These are phyloP conservation scores for Enteromius treurensis DNA, from an alignment of 2,797 vertebrate species.

Conservation along the genomic window DNA sequence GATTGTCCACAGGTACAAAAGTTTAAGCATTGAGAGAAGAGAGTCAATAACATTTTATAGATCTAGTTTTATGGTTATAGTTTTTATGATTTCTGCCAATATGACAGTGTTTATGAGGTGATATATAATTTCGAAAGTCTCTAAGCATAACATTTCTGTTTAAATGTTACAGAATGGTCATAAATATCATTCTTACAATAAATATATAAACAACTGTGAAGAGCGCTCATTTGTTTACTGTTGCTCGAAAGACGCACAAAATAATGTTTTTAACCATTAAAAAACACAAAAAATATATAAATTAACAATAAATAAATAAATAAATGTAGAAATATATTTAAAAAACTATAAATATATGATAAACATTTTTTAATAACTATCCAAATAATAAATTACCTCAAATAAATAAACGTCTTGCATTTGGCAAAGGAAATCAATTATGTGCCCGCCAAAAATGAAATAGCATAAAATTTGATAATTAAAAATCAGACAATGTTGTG, in stretches of 20 bases:
- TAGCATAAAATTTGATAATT: background rate
- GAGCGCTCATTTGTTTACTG: background rate
- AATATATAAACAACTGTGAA: background rate
- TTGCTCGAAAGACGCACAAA: background rate
- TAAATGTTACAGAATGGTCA: background rate
- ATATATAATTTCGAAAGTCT: background rate
- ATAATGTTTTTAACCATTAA: background rate
- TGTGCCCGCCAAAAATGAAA: background rate
- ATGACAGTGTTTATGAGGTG: slow-evolving; percentile 6
- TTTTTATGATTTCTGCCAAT: background rate
- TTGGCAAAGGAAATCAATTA: background rate
- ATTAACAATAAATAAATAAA: background rate
- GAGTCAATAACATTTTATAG: background rate
- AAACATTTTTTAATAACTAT: background rate
- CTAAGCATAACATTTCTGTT: background rate
- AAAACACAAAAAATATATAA: background rate
- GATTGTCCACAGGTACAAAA: slow-evolving; percentile 45
- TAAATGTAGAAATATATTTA: background rate
- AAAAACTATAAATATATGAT: background rate
- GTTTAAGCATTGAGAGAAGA: background rate
- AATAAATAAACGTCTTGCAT: background rate
- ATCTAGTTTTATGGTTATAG: slow-evolving; percentile 6
- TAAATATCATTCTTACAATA: background rate
- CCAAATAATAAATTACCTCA: background rate
- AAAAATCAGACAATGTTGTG: background rate